Evolutionary conservation across 2,797 vertebrate genomes (phyloP).

Genomic region (Ciconia nigra): DNA sequence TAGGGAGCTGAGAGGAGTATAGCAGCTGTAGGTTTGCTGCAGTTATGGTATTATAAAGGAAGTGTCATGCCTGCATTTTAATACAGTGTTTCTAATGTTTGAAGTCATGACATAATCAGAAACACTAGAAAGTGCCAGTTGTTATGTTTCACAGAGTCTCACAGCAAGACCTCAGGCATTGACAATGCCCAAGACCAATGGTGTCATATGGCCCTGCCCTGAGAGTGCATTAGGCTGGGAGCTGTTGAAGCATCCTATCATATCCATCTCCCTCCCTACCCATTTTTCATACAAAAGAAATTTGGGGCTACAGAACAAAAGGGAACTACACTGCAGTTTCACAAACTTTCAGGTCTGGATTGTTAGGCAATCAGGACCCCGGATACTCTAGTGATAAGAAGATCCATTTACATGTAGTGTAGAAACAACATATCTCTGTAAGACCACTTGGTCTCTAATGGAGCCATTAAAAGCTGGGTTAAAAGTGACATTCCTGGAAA

Average conservation of each 20-base stretch:
- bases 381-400: background rate
- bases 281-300: background rate
- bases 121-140: background rate
- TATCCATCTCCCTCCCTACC: background rate
- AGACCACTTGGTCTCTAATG: background rate
- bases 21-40: background rate
- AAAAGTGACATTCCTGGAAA: background rate
- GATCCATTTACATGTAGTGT: background rate
- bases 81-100: background rate
- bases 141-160: background rate
- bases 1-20: background rate
- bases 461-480: background rate
- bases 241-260: background rate
- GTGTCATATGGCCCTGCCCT: background rate
- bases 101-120: background rate
- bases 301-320: background rate
- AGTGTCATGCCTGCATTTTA: background rate
- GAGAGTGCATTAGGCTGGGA: fast-evolving
- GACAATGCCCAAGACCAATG: background rate
- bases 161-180: background rate
- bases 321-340: background rate
- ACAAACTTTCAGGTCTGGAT: background rate
- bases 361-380: background rate
- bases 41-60: background rate
- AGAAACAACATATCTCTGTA: background rate